These are phyloP conservation scores for Psephotus haematonotus DNA, from an alignment of 2,113 vertebrate genomes.

Conservation along the genomic window DNA sequence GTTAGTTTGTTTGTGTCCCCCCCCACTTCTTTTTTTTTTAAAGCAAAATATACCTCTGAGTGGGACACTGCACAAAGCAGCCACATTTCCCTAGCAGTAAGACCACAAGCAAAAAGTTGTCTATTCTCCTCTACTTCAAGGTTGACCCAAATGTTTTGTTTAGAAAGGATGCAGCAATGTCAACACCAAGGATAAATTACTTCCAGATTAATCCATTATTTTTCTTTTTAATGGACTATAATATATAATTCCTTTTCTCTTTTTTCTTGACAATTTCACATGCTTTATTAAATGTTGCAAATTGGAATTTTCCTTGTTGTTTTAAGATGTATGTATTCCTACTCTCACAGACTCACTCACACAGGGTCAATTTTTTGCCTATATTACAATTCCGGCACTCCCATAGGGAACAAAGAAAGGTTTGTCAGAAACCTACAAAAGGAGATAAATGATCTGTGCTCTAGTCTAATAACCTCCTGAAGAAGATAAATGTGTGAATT, in stretches of 20 bases:
- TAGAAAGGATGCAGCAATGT: background rate
- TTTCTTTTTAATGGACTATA: background rate
- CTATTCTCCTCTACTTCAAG: background rate
- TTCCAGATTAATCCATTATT: background rate
- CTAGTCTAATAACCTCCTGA: constrained; percentile 53
- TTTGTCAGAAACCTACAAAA: constrained; percentile 41
- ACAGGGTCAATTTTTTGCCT: constrained; percentile 41
- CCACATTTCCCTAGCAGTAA: background rate
- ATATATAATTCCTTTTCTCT: background rate
- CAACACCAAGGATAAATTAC: background rate
- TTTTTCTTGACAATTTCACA: background rate
- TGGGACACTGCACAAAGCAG: background rate
- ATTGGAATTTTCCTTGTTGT: background rate
- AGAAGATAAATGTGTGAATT: constrained; percentile 61
- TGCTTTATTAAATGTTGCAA: background rate
- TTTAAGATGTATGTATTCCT: background rate
- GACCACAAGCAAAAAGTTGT: background rate
- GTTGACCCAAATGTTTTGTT: background rate
- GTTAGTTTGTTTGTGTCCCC: too few species aligned
- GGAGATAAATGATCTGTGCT: constrained; percentile 61
- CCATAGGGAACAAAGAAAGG: background rate
- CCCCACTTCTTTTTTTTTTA: background rate
- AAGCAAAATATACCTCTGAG: background rate
- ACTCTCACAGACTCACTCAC: background rate
- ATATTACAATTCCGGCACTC: constrained; percentile 26